Conservation (phyloP, 2,113 vertebrate species). For the Lates calcarifer region DNA sequence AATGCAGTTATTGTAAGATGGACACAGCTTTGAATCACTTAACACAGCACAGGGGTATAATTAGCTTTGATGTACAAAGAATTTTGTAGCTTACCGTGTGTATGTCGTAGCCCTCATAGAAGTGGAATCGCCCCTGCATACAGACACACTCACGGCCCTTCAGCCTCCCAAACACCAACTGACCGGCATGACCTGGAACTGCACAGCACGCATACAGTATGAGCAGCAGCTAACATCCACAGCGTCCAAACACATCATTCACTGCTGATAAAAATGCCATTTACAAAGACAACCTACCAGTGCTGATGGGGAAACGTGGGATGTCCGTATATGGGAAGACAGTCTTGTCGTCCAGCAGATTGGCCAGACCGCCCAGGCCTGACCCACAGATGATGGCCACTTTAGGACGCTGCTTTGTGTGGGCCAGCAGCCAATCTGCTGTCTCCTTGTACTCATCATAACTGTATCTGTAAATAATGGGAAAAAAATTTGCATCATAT, state of each 20-base stretch:
- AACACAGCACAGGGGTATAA: background rate
- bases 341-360: constrained; percentile 76
- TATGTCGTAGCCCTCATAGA: constrained; percentile 84
- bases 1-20: background rate
- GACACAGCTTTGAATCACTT: background rate
- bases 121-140: constrained; percentile 87
- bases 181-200: constrained; percentile 83
- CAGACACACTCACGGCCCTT: constrained; percentile 81
- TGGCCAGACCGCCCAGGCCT: constrained; percentile 85
- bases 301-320: constrained; percentile 86
- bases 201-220: constrained; percentile 37
- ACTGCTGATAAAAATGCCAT: background rate
- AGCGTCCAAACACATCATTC: background rate
- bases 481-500: background rate
- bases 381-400: constrained; percentile 89
- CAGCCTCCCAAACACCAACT: constrained; percentile 84
- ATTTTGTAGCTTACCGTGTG: constrained; percentile 76
- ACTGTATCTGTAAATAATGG: constrained; percentile 61
- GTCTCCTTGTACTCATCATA: constrained; percentile 82
- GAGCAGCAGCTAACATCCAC: background rate
- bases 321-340: constrained; percentile 82
- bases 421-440: constrained; percentile 81
- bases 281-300: constrained; percentile 53
- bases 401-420: constrained; percentile 73
- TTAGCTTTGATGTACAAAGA: too few species aligned